Percentiles rank a stretch among this genome's conserved stretches.
Evolutionary conservation across 2,888 invertebrate species (phyloP).

Genomic region (Trissolcus brochymenae): DNA sequence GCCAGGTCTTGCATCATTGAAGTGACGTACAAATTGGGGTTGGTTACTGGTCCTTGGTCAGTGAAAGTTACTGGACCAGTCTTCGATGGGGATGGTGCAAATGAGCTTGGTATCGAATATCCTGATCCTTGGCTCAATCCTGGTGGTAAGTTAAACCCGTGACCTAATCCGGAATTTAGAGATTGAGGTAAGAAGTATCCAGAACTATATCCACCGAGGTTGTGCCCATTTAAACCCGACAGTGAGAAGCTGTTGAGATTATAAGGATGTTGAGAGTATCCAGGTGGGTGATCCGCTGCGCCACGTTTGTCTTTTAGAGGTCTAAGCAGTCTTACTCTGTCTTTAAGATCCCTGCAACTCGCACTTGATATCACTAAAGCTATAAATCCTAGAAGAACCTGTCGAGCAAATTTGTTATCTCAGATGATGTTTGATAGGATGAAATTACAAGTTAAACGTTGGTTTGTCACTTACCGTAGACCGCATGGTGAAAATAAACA

Average conservation of each 20-base stretch:
- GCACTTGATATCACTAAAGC: slow-evolving; percentile 62
- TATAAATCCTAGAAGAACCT: slow-evolving; percentile 67
- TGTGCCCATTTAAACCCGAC: slow-evolving; percentile 51
- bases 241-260: slow-evolving; percentile 44
- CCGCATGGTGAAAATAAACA: slow-evolving; percentile 65
- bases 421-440: not conserved
- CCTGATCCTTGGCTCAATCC: slow-evolving; percentile 57
- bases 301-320: slow-evolving; percentile 71
- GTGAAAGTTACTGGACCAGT: slow-evolving; percentile 73
- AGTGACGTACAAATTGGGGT: slow-evolving; percentile 62
- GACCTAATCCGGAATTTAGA: slow-evolving; percentile 51
- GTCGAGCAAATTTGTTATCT: slow-evolving; percentile 12
- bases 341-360: slow-evolving; percentile 61
- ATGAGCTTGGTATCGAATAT: slow-evolving; percentile 53
- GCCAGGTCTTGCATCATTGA: slow-evolving; percentile 65
- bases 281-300: slow-evolving; percentile 63
- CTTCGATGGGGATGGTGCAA: slow-evolving; percentile 62
- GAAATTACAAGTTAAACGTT: too few species aligned
- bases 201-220: slow-evolving; percentile 48
- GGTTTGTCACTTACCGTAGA: slow-evolving; percentile 66
- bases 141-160: slow-evolving; percentile 53
- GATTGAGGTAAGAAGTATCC: slow-evolving; percentile 36
- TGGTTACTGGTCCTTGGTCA: slow-evolving; percentile 55
- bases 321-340: slow-evolving; percentile 58
- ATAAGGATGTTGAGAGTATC: slow-evolving; percentile 59